A percentile compares a stretch with the other conserved stretches of the same genome.
Evolutionary conservation across 2,888 invertebrate genomes (phyloP).

Genomic region (Thera obeliscata): DNA sequence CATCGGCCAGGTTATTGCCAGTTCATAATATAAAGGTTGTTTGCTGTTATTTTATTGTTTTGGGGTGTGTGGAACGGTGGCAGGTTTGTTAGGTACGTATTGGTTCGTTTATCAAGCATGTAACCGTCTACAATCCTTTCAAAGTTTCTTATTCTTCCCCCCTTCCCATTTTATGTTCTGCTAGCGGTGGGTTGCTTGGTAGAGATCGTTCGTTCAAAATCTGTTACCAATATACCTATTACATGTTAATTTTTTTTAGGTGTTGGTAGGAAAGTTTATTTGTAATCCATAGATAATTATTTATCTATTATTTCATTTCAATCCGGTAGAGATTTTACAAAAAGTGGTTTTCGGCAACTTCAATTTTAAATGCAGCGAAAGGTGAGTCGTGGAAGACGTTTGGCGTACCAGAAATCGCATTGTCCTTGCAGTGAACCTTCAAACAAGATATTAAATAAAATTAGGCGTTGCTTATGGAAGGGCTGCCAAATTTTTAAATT

Average conservation of each 20-base stretch:
- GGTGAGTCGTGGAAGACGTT: neutral
- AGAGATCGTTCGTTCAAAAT: too few species aligned
- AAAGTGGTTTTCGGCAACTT: neutral
- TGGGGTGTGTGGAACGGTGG: constrained; percentile 23
- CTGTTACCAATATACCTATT: too few species aligned
- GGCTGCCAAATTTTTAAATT: too few species aligned
- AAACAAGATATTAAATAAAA: too few species aligned
- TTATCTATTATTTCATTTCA: too few species aligned
- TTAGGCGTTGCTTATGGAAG: too few species aligned
- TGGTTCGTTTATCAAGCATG: constrained; percentile 42
- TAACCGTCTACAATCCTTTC: neutral
- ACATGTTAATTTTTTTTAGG: too few species aligned
- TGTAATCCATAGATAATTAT: too few species aligned
- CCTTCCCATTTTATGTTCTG: too few species aligned
- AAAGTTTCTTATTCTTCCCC: neutral
- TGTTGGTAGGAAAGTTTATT: too few species aligned
- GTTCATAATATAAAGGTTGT: constrained; percentile 36
- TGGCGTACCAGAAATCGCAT: neutral
- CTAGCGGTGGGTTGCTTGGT: too few species aligned
- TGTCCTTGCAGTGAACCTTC: neutral
- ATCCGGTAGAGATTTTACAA: too few species aligned
- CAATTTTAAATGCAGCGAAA: neutral
- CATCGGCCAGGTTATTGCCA: constrained; percentile 34
- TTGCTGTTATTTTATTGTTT: constrained; percentile 36
- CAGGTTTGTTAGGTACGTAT: constrained; percentile 22